phyloP scores from a whole-genome alignment of 1,140 invertebrate species.

The Apis cerana region DNA sequence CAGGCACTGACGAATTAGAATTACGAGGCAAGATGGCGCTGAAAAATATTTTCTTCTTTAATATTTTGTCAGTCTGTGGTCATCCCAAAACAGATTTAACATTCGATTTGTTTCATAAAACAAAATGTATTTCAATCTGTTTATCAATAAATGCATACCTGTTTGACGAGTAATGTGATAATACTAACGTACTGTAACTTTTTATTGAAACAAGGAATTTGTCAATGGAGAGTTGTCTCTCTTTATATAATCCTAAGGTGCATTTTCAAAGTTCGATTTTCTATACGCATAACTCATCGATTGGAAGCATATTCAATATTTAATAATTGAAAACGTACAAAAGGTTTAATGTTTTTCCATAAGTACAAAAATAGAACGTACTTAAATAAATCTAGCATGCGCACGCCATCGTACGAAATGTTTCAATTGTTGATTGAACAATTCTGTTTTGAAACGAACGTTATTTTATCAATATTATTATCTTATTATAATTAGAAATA shows the following conservation, averaged over 20 bases:
- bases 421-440: slow-evolving; percentile 41
- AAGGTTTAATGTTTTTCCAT: background rate
- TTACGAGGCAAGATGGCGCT: slow-evolving; percentile 71
- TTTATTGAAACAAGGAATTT: slow-evolving; percentile 32
- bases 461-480: background rate
- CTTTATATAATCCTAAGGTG: slow-evolving; percentile 20
- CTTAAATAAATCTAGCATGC: background rate
- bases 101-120: background rate
- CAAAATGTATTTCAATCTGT: background rate
- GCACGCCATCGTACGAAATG: slow-evolving; percentile 1
- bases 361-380: slow-evolving; percentile 18
- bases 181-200: slow-evolving; percentile 12
- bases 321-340: background rate
- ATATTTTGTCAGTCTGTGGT: background rate
- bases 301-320: background rate
- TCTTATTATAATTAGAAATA: background rate
- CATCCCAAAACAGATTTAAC: background rate
- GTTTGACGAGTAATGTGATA: background rate
- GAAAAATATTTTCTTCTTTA: slow-evolving; percentile 56
- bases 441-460: slow-evolving; percentile 18
- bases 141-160: background rate
- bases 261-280: background rate
- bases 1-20: slow-evolving; percentile 75
- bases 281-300: no score
- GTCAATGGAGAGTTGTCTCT: slow-evolving; percentile 28